Conservation (phyloP, 2,797 vertebrate genomes). For the Chaenodraco wilsoni region DNA sequence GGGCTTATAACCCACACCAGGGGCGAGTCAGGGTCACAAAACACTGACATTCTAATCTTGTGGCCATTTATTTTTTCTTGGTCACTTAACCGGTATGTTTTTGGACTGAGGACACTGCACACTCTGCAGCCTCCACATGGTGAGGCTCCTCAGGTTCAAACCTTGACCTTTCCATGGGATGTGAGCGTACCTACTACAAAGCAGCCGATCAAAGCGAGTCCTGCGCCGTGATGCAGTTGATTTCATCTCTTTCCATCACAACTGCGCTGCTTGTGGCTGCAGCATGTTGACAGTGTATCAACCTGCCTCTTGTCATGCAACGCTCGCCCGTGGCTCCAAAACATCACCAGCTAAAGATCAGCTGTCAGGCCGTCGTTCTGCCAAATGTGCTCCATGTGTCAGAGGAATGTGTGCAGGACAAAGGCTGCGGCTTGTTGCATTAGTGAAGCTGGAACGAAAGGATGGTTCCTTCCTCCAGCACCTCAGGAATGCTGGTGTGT, state of each 20-base stretch:
- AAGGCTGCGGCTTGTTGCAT: constrained; percentile 51
- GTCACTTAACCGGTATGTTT: neutral
- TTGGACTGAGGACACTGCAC: neutral
- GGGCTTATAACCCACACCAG: neutral
- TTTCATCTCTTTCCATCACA: constrained; percentile 44
- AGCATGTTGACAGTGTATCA: constrained; percentile 25
- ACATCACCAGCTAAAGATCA: constrained; percentile 50
- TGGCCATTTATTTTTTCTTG: neutral
- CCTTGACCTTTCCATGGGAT: neutral
- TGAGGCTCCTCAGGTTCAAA: constrained; percentile 8
- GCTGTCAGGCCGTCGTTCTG: constrained; percentile 52
- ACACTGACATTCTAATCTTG: neutral
- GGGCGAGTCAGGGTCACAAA: neutral
- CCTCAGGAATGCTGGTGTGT: constrained; percentile 71
- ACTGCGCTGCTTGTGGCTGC: neutral
- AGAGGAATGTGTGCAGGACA: constrained; percentile 58
- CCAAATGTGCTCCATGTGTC: constrained; percentile 67
- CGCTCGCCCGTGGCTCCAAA: constrained; percentile 27
- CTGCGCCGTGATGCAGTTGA: neutral
- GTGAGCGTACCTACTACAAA: neutral
- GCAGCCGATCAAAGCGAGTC: constrained; percentile 27
- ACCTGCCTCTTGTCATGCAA: constrained; percentile 14
- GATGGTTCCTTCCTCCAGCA: constrained; percentile 45
- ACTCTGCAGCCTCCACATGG: neutral
- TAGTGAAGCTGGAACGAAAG: constrained; percentile 60